Evolutionary conservation across 2,113 vertebrate species (phyloP).

Genomic region (Hypocryptadius cinnamomeus): DNA sequence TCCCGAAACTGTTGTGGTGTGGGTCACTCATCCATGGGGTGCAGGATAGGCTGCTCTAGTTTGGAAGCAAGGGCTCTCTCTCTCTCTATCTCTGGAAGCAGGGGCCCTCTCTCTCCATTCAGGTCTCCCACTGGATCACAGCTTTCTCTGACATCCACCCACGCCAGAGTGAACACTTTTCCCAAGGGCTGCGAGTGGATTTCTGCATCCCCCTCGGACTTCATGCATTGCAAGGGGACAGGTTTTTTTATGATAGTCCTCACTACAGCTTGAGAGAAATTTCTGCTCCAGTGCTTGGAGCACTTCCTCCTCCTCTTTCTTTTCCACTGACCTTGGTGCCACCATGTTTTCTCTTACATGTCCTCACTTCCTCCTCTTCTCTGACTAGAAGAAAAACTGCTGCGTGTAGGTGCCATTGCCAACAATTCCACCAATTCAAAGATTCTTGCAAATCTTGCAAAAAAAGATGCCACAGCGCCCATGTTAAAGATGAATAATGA

Average conservation of each 20-base stretch:
- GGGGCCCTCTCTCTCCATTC: neutral
- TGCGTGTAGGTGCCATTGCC: neutral
- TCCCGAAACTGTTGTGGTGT: neutral
- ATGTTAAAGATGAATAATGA: neutral
- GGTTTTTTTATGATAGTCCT: neutral
- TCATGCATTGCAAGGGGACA: neutral
- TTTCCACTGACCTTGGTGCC: neutral
- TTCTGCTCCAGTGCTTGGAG: neutral
- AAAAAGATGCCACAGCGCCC: neutral
- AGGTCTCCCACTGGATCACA: neutral
- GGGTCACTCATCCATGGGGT: neutral
- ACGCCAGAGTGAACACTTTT: rapidly evolving
- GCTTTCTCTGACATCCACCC: neutral
- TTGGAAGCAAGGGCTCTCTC: neutral
- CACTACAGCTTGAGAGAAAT: neutral
- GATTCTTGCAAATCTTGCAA: no score
- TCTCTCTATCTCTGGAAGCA: neutral
- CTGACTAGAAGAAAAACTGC: neutral
- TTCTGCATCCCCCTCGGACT: neutral
- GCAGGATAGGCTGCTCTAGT: neutral
- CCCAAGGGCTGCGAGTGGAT: neutral
- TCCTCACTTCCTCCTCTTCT: neutral
- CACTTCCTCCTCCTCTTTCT: neutral
- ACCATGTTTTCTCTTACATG: rapidly evolving
- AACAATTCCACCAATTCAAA: no score